These are phyloP conservation scores for Heterocephalus glaber DNA, from an alignment of 2,113 vertebrate genomes.

Conservation along the genomic window DNA sequence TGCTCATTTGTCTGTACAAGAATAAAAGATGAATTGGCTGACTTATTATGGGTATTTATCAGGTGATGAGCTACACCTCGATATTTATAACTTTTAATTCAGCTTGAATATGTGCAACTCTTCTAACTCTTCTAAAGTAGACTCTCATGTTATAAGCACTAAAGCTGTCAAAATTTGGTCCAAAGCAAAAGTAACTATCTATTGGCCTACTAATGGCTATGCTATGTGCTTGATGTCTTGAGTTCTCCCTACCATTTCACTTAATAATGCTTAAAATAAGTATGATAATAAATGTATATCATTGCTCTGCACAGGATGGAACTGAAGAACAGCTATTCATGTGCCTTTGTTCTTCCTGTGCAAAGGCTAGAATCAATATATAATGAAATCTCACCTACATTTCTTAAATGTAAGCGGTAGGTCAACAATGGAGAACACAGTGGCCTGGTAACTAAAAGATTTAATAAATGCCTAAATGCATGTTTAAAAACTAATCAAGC, in stretches of 20 bases:
- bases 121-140: conserved; percentile 32
- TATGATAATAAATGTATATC: not conserved
- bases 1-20: not conserved
- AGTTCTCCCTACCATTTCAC: conserved; percentile 27
- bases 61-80: not conserved
- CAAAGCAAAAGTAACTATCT: not conserved
- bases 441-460: not conserved
- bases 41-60: not conserved
- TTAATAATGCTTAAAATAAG: conserved; percentile 47
- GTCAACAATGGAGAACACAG: not conserved
- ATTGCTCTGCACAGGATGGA: not conserved
- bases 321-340: conserved; percentile 24
- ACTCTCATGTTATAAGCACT: not conserved
- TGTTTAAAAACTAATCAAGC: not conserved
- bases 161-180: conserved; percentile 43
- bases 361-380: conserved; percentile 17
- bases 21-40: not conserved
- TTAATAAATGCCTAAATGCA: not conserved
- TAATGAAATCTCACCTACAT: not conserved
- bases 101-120: not conserved
- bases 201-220: not conserved
- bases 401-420: not conserved
- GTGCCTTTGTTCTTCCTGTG: conserved; percentile 3
- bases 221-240: not conserved
- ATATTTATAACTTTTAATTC: conserved; percentile 45